Base-by-base conservation (phyloP, 2,888 invertebrate species). In the Plagodis dolabraria region DNA sequence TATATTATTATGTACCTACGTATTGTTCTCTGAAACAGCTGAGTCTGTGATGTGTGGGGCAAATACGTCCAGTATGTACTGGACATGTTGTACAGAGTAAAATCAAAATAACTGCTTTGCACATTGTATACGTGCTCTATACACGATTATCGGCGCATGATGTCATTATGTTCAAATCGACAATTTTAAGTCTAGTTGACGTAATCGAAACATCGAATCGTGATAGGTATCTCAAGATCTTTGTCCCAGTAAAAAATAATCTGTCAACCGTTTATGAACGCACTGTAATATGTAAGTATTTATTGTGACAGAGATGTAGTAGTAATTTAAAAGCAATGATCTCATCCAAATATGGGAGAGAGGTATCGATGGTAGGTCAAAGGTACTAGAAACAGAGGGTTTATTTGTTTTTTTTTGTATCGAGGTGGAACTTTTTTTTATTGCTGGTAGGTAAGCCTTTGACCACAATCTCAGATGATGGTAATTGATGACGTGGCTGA, bases 141-240 rank as follows among this genome's bases (percentile, higher is more conserved):
- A 47, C 40, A 11, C 43, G 49, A 53, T 53, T 42, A 47, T 46
- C 33, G 22, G 9, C 49, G 51, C 57, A 62, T 68, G 68, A 68
- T 65, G 65, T 64, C 68, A 68, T 60, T 57, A 56, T 62, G 46
- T 64, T 64, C 52, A 63, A 61, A 65, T 55, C 63, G 51, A 49
- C 57, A 55, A 63, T 53, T 63, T 63, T 63, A 57, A 47, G 52
- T 47, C 48, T 50, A 34, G 53, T 53, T 53, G 49, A 53, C 46
- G 58, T 59, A 59, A 59, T 59, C 22, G 46, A 10, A 45, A 47
- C 43, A 58, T 53, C 45, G 42, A 11, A 11, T 35, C 49, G 12
- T 42, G 35, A 51, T 9, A 10, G 33, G 6, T 34, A 43, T 47
- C 33, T 51, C 5, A 10, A 9, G 51, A 57, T 43, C 51, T 43